Evolutionary conservation across 2,113 vertebrate genomes (phyloP), one percentile per base, ranked within the genome.

Genomic region (Chitala chitala): DNA sequence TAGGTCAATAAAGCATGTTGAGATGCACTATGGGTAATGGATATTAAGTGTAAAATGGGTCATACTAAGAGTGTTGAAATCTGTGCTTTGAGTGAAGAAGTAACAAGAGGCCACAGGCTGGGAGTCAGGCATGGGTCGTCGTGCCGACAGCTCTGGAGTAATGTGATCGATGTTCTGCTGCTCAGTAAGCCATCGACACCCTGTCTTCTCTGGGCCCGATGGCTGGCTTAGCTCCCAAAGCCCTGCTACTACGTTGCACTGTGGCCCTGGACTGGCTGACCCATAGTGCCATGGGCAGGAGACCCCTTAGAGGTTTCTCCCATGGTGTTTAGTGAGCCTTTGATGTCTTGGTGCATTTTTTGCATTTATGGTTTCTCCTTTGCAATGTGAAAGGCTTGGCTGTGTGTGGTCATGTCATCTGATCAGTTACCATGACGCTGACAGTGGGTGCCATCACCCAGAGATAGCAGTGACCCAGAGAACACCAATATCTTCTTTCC

Each of bases 1-100:
- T 53, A 59, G 22, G 66, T 38, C 74, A 77, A 79, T 38, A 69
- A 79, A 72, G 77, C 56, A 53, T 29, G 55, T 61, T 53, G 42
- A 20, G 38, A 51, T 29, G 31, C 46, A 36, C 55, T 4, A 5
- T 2, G 59, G 56, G n/a, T 8, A 42, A 46, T 22, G 40, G 44
- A 7, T 12, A 36, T 29, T 3, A 20, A 9, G 53, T 17, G 55
- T 55, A 42, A 61, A 24, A 29, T 53, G 31, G 0, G 26, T 69
- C n/a, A 5, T 54, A 24, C 2, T 40, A 51, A 46, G 44, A 9
- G 44, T 74, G 50, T 48, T 55, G 38, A 6, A 38, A 53, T 53
- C n/a, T 36, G 42, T 3, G 5, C 17, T 3, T 66, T 69, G 73
- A 69, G 40, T 69, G 17, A 59, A 22, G 26, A 51, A 48, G 29